Base-by-base conservation (phyloP, 2,888 invertebrate species). In the Zaprionus bogoriensis region DNA sequence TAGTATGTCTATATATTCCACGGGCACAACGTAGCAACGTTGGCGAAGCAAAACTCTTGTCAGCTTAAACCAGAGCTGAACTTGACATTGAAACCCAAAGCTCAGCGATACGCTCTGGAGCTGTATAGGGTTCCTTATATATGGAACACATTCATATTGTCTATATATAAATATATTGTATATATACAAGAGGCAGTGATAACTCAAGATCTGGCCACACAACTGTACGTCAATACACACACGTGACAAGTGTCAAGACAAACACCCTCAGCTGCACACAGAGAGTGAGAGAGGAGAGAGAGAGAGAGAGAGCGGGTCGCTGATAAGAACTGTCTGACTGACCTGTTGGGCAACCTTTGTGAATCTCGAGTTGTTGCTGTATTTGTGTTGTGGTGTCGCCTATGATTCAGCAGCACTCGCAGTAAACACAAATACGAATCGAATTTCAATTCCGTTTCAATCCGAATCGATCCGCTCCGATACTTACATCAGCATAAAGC, bases 11-110 rank as follows among this genome's bases (percentile, higher is more conserved):
- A 19, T 28, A 17, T 38, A 27, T 28, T 9, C 6, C 41, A 9
- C 48, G 23, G n/a, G n/a, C n/a, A n/a, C n/a, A n/a, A n/a, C n/a
- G n/a, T n/a, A n/a, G n/a, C n/a, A n/a, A n/a, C n/a, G n/a, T n/a
- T n/a, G 12, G 2, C 9, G 28, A 9, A 22, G 42, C 17, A 23
- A 30, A 48, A 12, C 7, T 48, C 44, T 69, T 64, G 55, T 57
- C 60, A 48, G 68, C 58, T 59, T 59, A 36, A 68, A 62, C 46
- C 59, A 55, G 51, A 7, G 68, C 51, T 87, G 87, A 82, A 87
- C 82, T 82, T 82, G 82, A 87, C 82, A 87, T 81, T 82, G 82
- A 87, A 87, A 68, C 52, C 48, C 39, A 57, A 70, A 69, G 28
- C 50, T 10, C 5, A 17, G 36, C 45, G 77, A 84, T 84, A 83